Conservation (phyloP, 92 coral and sea anemone species). For the Umimayanthus kanabou region DNA sequence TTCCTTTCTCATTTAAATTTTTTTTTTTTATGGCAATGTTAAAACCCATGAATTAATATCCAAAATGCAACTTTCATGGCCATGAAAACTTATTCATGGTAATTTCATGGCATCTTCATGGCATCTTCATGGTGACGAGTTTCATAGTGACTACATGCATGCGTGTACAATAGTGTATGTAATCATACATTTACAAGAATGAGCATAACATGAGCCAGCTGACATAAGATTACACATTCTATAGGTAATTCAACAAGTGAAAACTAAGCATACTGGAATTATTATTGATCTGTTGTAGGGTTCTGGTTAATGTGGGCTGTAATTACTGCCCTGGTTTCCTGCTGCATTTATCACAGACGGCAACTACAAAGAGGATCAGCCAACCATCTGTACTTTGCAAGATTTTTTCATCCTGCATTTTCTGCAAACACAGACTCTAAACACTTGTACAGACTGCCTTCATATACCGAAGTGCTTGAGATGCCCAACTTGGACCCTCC, state of each 20-base stretch:
- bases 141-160: too few relatives aligned
- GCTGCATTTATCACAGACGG: conserved; percentile 74
- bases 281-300: conserved; percentile 54
- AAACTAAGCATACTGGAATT: background rate
- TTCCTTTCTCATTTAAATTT: too few relatives aligned
- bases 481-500: conserved; percentile 83
- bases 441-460: conserved; percentile 63
- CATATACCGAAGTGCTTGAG: conserved; percentile 79
- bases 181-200: too few relatives aligned
- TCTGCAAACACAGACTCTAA: conserved; percentile 13
- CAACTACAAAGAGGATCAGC: conserved; percentile 36
- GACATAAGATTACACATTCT: too few relatives aligned
- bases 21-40: too few relatives aligned
- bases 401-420: conserved; percentile 44
- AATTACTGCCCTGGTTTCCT: conserved; percentile 63
- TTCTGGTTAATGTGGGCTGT: conserved; percentile 80
- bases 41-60: too few relatives aligned
- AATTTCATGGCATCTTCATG: too few relatives aligned
- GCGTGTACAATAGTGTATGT: too few relatives aligned
- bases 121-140: too few relatives aligned
- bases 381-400: conserved; percentile 50
- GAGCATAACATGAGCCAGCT: too few relatives aligned
- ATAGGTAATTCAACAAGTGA: background rate
- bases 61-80: too few relatives aligned
- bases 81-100: too few relatives aligned